phyloP scores from a whole-genome alignment of 1,140 invertebrate species.

The Papilio helenus region DNA sequence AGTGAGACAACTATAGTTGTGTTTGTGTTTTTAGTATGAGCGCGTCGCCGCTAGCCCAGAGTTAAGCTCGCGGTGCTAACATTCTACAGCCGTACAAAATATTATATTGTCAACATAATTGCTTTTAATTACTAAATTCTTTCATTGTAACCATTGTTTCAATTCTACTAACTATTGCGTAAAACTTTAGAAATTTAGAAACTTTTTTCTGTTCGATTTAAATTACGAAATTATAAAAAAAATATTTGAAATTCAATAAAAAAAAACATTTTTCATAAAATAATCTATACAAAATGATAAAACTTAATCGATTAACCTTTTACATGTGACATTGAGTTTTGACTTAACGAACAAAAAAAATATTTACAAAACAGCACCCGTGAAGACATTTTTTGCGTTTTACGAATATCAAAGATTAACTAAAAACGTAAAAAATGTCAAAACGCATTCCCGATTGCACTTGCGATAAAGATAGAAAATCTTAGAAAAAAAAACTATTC shows the following conservation, averaged over 20 bases:
- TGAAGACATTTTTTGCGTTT: not conserved
- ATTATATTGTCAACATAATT: conserved; percentile 36
- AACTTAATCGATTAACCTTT: not conserved
- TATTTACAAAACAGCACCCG: conserved; percentile 39
- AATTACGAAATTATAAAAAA: not conserved
- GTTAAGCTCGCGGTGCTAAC: conserved; percentile 45
- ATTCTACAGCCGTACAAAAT: not conserved
- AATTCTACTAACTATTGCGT: conserved; percentile 1
- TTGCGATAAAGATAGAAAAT: conserved; percentile 34
- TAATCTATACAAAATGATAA: not conserved
- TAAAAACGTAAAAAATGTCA: conserved; percentile 15
- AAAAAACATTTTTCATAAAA: not conserved
- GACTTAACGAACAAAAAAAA: conserved; percentile 13
- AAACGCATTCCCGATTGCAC: conserved; percentile 26
- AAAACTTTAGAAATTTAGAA: not conserved
- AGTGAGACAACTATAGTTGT: not conserved
- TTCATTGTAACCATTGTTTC: too few species aligned
- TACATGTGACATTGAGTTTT: conserved; percentile 7
- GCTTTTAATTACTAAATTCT: conserved; percentile 11
- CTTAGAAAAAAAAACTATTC: conserved; percentile 47
- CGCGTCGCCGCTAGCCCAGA: not conserved
- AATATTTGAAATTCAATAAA: not conserved
- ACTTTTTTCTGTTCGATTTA: not conserved
- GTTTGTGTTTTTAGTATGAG: not conserved
- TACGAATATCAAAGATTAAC: not conserved